Percentiles rank a stretch among this genome's conserved stretches.
These are phyloP conservation scores for Acronicta psi DNA, from an alignment of 2,888 invertebrate genomes.

Conservation along the genomic window DNA sequence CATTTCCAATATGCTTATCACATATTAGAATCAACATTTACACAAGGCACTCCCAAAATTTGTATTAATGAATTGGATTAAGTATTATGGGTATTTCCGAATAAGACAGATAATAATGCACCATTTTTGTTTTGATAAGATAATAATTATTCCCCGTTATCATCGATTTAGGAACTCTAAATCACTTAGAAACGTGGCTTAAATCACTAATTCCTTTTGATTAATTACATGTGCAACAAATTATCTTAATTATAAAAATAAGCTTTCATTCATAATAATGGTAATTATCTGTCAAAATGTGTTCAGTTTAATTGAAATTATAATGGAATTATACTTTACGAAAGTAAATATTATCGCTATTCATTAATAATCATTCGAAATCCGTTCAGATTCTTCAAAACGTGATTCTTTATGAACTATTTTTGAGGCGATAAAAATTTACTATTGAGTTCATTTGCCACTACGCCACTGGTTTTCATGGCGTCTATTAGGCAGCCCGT, in stretches of 20 bases:
- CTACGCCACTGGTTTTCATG: no score
- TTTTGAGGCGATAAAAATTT: no score
- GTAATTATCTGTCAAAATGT: no score
- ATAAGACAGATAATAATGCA: not conserved
- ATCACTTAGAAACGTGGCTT: not conserved
- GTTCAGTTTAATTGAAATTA: no score
- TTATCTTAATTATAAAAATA: not conserved
- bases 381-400: no score
- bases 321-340: no score
- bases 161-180: conserved; percentile 1
- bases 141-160: conserved; percentile 9
- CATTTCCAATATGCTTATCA: conserved; percentile 3
- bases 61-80: not conserved
- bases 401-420: no score
- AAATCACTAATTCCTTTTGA: not conserved
- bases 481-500: no score
- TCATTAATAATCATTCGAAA: no score
- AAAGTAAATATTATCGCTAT: no score
- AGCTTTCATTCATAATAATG: not conserved
- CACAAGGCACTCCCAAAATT: conserved; percentile 11
- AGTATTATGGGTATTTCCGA: not conserved
- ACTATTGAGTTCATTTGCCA: no score
- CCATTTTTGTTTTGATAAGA: conserved; percentile 4
- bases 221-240: not conserved
- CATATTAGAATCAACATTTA: conserved; percentile 13